Evolutionary conservation across 2,113 vertebrate genomes (phyloP).

Genomic region (Lepisosteus osseus): DNA sequence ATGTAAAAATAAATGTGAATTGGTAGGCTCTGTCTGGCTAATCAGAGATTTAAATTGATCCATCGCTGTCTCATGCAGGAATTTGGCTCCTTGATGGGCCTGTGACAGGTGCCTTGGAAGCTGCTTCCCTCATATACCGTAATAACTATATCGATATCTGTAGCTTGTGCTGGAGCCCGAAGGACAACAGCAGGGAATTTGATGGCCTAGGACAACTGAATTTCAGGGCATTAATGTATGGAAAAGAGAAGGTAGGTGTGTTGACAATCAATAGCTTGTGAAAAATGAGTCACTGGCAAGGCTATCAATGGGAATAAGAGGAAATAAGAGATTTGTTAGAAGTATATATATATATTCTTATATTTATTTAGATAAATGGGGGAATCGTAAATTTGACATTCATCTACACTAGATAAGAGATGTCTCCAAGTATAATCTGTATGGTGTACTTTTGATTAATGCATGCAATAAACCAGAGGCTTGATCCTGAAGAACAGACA

Average conservation of each 20-base stretch:
- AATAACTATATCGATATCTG: conserved; percentile 40
- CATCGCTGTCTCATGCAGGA: conserved; percentile 28
- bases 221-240: conserved; percentile 33
- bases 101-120: conserved; percentile 32
- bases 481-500: too few species aligned
- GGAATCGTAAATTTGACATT: too few species aligned
- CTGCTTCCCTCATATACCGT: conserved; percentile 14
- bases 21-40: conserved; percentile 42
- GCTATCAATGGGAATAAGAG: neutral
- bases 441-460: too few species aligned
- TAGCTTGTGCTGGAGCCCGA: conserved; percentile 24
- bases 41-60: conserved; percentile 62
- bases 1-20: conserved; percentile 27
- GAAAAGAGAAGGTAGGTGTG: conserved; percentile 25
- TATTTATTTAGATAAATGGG: too few species aligned
- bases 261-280: neutral
- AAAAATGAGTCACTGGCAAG: too few species aligned
- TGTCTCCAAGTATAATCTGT: too few species aligned
- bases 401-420: too few species aligned
- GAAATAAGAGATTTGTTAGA: neutral
- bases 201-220: conserved; percentile 24
- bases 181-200: conserved; percentile 34
- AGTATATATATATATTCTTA: too few species aligned
- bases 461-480: too few species aligned
- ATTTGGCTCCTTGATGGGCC: conserved; percentile 29